Base-by-base conservation (phyloP, 2,888 invertebrate species). In the Serrognathus titanus region DNA sequence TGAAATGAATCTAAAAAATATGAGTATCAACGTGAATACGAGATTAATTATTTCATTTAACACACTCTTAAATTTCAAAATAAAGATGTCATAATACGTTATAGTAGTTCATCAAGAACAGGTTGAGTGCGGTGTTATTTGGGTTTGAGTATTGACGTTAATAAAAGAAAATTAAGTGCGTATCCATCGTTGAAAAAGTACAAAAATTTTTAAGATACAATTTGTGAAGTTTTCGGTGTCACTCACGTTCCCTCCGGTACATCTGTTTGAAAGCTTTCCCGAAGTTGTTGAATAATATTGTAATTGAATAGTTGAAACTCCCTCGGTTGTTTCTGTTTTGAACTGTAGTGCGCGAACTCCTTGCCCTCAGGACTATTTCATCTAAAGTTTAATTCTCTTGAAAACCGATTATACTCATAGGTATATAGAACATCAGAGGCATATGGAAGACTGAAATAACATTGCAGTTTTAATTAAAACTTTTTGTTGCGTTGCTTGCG, bases 261-360 rank as follows among this genome's bases (percentile, higher is more conserved):
- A 40, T 40, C 40, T 40, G 43, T 43, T 43, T 43, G 43, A 16
- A 43, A 43, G 43, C 43, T 16, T 20, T 13, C 43, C 43, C 43
- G 43, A 43, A 43, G 43, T 43, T 43, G 43, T 45, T 52, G 36
- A 52, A 52, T 45, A 52, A 52, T 52, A 52, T 52, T 36, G 45
- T 52, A 52, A 52, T 52, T 52, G 45, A 52, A 52, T 52, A 52
- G 52, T 52, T 52, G 52, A 52, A 52, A 52, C 52, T 52, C 45
- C 52, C 40, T 40, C 41, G 51, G 43, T 43, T 43, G 43, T 43
- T 13, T 43, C 43, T 43, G 43, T 16, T 16, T 13, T 16, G 43
- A 43, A 43, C 20, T 43, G 43, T 43, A 43, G 13, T 43, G 12
- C 43, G 43, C 43, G 43, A 43, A 43, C 43, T 43, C 43, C 43